Conservation (phyloP, 2,888 invertebrate genomes). For the Agrypnus murinus region DNA sequence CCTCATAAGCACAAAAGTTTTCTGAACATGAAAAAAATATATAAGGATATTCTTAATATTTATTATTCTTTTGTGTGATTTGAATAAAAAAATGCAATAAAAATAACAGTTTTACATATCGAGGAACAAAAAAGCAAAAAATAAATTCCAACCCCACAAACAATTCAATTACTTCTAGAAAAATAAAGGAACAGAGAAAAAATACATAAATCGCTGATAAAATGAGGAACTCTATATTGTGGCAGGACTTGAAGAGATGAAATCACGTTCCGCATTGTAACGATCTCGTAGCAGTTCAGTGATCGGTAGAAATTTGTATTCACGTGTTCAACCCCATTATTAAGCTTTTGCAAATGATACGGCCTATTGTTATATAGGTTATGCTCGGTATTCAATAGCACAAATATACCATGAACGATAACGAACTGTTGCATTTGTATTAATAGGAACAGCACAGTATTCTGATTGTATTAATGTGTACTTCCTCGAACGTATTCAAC, state of each 20-base stretch:
- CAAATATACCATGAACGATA: conserved; percentile 32
- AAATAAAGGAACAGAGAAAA: conserved; percentile 7
- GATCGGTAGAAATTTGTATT: conserved; percentile 43
- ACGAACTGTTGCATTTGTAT: conserved; percentile 38
- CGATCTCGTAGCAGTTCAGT: conserved; percentile 32
- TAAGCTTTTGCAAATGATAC: conserved; percentile 37
- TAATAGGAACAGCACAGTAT: conserved; percentile 2
- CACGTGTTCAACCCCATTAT: conserved; percentile 38
- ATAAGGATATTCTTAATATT: no score
- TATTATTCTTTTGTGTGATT: no score
- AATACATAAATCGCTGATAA: conserved; percentile 29
- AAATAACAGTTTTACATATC: no score
- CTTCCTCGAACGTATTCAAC: conserved; percentile 5
- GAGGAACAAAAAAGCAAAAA: no score
- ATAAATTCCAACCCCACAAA: background rate
- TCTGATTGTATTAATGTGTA: conserved; percentile 1
- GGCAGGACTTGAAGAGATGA: conserved; percentile 12
- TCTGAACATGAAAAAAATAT: no score
- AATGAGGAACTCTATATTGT: conserved; percentile 11
- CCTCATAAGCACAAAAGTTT: no score
- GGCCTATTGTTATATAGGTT: conserved; percentile 36
- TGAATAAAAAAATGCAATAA: no score
- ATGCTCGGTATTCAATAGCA: conserved; percentile 30
- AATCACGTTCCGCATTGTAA: conserved; percentile 33
- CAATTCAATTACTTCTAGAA: background rate